Conservation (phyloP, 1,140 invertebrate genomes). For the Eueides isabella region DNA sequence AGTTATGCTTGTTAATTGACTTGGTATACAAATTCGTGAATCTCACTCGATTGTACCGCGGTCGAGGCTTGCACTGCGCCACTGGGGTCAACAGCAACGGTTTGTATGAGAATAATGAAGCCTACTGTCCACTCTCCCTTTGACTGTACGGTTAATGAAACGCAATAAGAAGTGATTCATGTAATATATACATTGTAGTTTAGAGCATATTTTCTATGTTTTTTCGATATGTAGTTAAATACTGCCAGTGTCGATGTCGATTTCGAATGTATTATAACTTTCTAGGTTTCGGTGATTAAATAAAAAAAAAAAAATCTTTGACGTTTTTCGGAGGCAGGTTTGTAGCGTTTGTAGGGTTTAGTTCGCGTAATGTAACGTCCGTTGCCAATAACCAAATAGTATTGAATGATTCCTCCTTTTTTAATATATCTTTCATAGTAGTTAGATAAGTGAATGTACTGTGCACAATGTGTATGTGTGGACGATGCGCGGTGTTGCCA, state of each 20-base stretch:
- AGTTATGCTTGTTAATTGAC: conserved; percentile 26
- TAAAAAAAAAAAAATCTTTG: not conserved
- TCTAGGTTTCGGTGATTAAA: conserved; percentile 16
- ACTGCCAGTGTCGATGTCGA: conserved; percentile 63
- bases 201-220: conserved; percentile 77
- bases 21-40: conserved; percentile 38
- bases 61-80: conserved; percentile 8
- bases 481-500: conserved; percentile 37
- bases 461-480: conserved; percentile 71
- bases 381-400: conserved; percentile 78
- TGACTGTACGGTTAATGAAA: conserved; percentile 63
- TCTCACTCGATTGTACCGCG: conserved; percentile 39
- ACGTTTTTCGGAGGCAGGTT: conserved; percentile 39
- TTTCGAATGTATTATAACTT: not conserved
- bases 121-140: conserved; percentile 34
- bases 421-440: conserved; percentile 70
- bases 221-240: conserved; percentile 77
- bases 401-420: conserved; percentile 72
- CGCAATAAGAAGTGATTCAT: conserved; percentile 78
- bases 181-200: conserved; percentile 70
- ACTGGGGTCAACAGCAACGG: not conserved
- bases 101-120: not conserved
- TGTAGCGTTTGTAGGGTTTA: conserved; percentile 44
- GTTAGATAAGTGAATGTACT: conserved; percentile 68
- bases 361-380: conserved; percentile 64